phyloP scores from a whole-genome alignment of 2,797 vertebrate species.

The Lithobates pipiens region DNA sequence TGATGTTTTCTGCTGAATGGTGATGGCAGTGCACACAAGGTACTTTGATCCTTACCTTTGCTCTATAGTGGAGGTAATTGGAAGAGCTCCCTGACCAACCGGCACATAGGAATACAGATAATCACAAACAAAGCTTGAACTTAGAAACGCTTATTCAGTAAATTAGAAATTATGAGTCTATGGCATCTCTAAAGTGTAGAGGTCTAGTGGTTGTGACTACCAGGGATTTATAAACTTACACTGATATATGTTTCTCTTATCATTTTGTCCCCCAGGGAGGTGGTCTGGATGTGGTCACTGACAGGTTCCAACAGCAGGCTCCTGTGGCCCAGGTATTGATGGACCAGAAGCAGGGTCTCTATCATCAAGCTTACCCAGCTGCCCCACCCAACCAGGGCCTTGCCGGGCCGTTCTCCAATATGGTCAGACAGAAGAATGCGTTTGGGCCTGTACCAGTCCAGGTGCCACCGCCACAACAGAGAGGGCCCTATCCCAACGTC shows the following conservation, averaged over 20 bases:
- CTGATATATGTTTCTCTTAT: not conserved
- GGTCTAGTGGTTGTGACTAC: no score
- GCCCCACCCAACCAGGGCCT: conserved; percentile 79
- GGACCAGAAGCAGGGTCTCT: conserved; percentile 81
- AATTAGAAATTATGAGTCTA: no score
- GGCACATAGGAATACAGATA: no score
- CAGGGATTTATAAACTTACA: not conserved
- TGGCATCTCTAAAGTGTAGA: no score
- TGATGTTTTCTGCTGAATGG: no score
- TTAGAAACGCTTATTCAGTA: no score
- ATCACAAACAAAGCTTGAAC: no score
- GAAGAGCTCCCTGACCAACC: no score
- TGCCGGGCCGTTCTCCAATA: conserved; percentile 80
- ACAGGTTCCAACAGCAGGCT: conserved; percentile 81
- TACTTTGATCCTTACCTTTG: no score
- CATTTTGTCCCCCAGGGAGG: conserved; percentile 78
- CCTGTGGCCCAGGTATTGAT: conserved; percentile 76
- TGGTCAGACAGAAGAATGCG: conserved; percentile 79
- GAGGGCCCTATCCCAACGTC: conserved; percentile 80
- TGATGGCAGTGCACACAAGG: no score
- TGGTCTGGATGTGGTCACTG: conserved; percentile 83
- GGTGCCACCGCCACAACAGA: conserved; percentile 74
- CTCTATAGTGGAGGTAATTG: no score
- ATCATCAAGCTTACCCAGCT: conserved; percentile 81
- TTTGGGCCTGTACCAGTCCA: conserved; percentile 78